Conservation (phyloP, 2,888 invertebrate genomes). For the Idaea biselata region DNA sequence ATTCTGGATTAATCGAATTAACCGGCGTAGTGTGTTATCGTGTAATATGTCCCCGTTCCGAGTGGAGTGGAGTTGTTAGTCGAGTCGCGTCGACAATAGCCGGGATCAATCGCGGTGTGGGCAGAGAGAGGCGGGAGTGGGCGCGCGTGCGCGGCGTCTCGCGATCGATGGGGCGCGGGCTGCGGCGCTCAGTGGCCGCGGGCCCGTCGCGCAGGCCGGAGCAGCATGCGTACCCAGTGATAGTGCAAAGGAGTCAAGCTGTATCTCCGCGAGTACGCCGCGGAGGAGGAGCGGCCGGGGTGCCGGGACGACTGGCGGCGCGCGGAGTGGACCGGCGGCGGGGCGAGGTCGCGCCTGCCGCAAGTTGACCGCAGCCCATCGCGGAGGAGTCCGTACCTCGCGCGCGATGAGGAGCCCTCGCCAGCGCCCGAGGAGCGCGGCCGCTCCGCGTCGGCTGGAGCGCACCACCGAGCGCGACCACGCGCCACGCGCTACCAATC, state of each 20-base stretch:
- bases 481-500: slow-evolving; percentile 88
- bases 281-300: slow-evolving; percentile 78
- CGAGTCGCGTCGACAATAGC: slow-evolving; percentile 13
- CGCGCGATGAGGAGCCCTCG: slow-evolving; percentile 88
- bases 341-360: slow-evolving; percentile 85
- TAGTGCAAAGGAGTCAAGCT: slow-evolving; percentile 76
- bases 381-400: slow-evolving; percentile 89
- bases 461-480: slow-evolving; percentile 89
- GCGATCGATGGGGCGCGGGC: not conserved
- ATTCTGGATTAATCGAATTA: not conserved
- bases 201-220: slow-evolving; percentile 69
- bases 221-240: slow-evolving; percentile 71
- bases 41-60: not conserved
- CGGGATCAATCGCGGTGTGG: slow-evolving; percentile 38
- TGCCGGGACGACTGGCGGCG: slow-evolving; percentile 78
- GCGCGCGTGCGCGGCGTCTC: slow-evolving; percentile 43
- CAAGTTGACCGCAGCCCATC: slow-evolving; percentile 95
- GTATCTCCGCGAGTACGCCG: slow-evolving; percentile 80
- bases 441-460: slow-evolving; percentile 85
- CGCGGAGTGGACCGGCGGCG: slow-evolving; percentile 66
- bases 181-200: slow-evolving; percentile 71
- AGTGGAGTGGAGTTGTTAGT: slow-evolving; percentile 20
- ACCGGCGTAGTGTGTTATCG: not conserved
- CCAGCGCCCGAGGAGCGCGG: slow-evolving; percentile 93
- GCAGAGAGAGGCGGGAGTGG: slow-evolving; percentile 29